A percentile compares a stretch with the other conserved stretches of the same genome.
These are phyloP conservation scores for Griposia aprilina DNA, from an alignment of 2,888 invertebrate species.

Conservation along the genomic window DNA sequence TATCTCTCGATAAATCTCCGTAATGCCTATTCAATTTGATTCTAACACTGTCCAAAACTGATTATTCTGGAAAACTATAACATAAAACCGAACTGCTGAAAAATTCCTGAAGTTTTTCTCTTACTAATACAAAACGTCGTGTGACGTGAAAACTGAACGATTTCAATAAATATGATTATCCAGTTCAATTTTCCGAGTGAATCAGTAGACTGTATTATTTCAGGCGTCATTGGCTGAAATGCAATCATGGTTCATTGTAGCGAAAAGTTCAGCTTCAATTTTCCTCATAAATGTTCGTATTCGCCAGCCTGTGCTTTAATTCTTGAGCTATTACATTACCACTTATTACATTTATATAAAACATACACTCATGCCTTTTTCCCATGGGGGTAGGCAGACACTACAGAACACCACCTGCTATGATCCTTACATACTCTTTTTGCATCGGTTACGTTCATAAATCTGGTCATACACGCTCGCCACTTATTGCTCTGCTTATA, in stretches of 20 bases:
- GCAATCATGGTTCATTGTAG: slow-evolving; percentile 53
- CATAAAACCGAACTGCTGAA: not conserved
- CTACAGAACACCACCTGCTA: not conserved
- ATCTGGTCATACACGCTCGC: not conserved
- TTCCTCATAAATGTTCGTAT: slow-evolving; percentile 30
- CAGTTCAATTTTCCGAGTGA: slow-evolving; percentile 45
- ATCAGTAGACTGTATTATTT: slow-evolving; percentile 42
- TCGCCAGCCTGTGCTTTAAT: not conserved
- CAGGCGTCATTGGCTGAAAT: slow-evolving; percentile 34
- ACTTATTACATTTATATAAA: too few species aligned
- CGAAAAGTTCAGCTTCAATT: slow-evolving; percentile 24
- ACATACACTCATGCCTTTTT: not conserved
- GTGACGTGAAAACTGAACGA: slow-evolving; percentile 11
- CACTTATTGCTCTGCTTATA: not conserved
- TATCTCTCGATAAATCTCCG: too few species aligned
- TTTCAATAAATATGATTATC: slow-evolving; percentile 35
- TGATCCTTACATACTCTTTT: not conserved
- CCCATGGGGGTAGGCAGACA: not conserved
- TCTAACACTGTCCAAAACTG: not conserved
- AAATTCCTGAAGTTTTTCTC: not conserved
- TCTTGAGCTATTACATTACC: not conserved
- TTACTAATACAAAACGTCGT: not conserved
- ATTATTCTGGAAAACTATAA: not conserved
- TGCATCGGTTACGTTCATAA: not conserved
- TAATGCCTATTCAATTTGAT: not conserved